These are phyloP conservation scores for Ciconia stormi DNA, from an alignment of 2,113 vertebrate species.

Conservation along the genomic window DNA sequence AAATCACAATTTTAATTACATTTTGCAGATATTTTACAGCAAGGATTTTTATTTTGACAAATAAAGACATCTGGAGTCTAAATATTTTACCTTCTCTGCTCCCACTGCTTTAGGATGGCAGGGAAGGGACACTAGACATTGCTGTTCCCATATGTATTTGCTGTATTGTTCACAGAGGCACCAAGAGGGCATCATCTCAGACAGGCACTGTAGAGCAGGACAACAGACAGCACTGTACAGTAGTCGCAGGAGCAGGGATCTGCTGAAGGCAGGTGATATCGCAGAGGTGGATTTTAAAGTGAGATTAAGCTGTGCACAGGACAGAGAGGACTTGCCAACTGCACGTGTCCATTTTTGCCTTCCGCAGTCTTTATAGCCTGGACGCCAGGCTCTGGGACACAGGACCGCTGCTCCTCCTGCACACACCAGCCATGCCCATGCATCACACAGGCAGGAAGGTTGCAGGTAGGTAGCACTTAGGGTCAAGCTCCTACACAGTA, in stretches of 20 bases:
- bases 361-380: background rate
- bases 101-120: slow-evolving; percentile 19
- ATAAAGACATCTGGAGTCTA: slow-evolving; percentile 63
- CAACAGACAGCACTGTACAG: background rate
- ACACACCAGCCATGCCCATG: background rate
- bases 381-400: background rate
- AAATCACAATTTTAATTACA: slow-evolving; percentile 53
- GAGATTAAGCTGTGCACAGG: background rate
- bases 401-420: background rate
- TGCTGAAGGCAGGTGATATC: background rate
- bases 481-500: background rate
- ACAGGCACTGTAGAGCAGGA: background rate
- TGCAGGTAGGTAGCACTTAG: background rate
- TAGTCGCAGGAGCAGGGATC: background rate
- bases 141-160: background rate
- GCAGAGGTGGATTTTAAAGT: background rate
- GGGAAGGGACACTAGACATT: background rate
- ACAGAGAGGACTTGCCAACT: background rate
- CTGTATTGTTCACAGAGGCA: background rate
- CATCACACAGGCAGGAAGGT: background rate
- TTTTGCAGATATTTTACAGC: slow-evolving; percentile 32
- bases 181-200: background rate
- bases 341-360: background rate
- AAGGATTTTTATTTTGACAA: slow-evolving; percentile 53
- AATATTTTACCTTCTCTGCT: slow-evolving; percentile 61